A percentile compares a stretch with the other conserved stretches of the same genome.
phyloP scores from a whole-genome alignment of 2,113 vertebrate genomes.

The Penelope pileata region DNA sequence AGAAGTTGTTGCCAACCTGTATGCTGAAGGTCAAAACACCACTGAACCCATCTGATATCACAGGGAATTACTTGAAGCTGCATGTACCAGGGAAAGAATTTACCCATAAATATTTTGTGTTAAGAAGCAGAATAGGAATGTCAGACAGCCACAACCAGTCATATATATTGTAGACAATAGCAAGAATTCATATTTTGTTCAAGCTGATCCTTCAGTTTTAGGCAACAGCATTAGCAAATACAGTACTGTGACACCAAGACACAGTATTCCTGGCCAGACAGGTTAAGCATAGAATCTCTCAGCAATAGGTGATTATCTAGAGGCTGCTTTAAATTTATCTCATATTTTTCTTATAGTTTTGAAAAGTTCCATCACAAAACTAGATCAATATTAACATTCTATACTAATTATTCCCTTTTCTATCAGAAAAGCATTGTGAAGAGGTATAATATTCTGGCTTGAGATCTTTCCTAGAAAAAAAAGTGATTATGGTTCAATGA shows the following conservation, averaged over 20 bases:
- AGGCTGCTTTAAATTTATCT: neutral
- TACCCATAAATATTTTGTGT: neutral
- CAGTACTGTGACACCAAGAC: neutral
- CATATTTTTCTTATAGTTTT: neutral
- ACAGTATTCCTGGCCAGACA: neutral
- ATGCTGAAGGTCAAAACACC: rapidly evolving
- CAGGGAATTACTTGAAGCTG: neutral
- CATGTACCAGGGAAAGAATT: neutral
- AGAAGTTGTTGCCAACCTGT: neutral
- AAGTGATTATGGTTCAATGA: neutral
- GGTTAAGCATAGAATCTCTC: neutral
- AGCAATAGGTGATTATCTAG: neutral
- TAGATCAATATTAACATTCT: neutral
- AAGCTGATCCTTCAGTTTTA: neutral
- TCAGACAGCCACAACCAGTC: neutral
- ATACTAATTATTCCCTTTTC: neutral
- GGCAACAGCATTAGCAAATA: neutral
- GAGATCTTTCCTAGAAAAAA: neutral
- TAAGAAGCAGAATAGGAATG: neutral
- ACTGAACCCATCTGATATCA: neutral
- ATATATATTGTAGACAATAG: neutral
- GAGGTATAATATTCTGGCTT: neutral
- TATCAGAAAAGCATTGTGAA: neutral
- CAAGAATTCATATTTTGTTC: neutral
- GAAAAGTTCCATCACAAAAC: neutral